Evolutionary conservation across 1,140 invertebrate genomes (phyloP), one percentile per base, ranked within the genome.

Genomic region (Nephotettix cincticeps): DNA sequence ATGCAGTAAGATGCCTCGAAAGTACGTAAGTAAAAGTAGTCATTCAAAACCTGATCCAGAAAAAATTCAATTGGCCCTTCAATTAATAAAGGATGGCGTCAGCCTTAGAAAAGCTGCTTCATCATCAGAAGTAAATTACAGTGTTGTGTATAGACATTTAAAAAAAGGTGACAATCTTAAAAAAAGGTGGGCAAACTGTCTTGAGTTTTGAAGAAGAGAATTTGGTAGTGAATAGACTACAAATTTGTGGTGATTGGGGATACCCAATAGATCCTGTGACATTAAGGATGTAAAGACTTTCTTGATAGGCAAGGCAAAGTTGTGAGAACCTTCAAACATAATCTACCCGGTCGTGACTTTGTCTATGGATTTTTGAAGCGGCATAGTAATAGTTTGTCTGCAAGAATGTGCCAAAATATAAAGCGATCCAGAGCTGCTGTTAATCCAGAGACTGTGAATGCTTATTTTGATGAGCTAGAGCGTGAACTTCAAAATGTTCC

Each of bases 391-490:
- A 47, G 14, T n/a, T 40, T 69, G 30, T 51, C 51, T 14, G 19
- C 21, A 6, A 66, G 70, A 32, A 40, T 69, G n/a, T 63, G 43
- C 23, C 6, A 72, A 40, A 74, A 72, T n/a, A n/a, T n/a, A n/a
- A n/a, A n/a, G n/a, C n/a, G n/a, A n/a, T n/a, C n/a, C n/a, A n/a
- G n/a, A n/a, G n/a, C n/a, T n/a, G n/a, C n/a, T 40, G 23, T 73
- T 36, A 61, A 68, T 51, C 40, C 30, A 64, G 45, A 67, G 14
- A 68, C 68, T 45, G 47, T 73, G 23, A 67, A 73, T 45, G 1
- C 17, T n/a, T 75, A 68, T 61, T 74, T 75, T 51, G 70, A 75
- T 56, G 29, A 74, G 27, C 70, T 75, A 56, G 68, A 58, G 21
- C n/a, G 19, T 4, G 32, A 28, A 19, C 13, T 73, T n/a, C 19